Evolutionary conservation across 2,113 vertebrate species (phyloP).

Genomic region (Colaptes auratus): DNA sequence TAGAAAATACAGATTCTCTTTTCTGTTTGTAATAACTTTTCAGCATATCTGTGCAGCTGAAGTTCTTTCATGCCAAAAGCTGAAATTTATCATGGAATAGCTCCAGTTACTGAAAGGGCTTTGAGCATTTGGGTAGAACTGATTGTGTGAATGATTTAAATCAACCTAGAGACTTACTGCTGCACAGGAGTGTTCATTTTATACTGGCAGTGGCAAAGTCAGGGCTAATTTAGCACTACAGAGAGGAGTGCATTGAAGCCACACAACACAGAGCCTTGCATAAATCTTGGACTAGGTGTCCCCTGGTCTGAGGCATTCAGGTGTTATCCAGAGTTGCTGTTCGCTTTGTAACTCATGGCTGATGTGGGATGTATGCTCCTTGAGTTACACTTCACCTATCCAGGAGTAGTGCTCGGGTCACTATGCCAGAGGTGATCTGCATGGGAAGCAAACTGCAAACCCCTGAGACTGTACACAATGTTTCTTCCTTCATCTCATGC

Average conservation of each 20-base stretch:
- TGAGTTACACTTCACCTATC: accelerated
- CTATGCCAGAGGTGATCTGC: neutral
- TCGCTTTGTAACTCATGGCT: neutral
- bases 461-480: accelerated
- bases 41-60: neutral
- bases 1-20: neutral
- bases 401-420: neutral
- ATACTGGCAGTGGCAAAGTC: neutral
- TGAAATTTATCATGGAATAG: neutral
- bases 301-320: neutral
- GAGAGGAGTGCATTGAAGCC: neutral
- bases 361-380: accelerated
- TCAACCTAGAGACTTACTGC: neutral
- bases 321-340: neutral
- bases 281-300: neutral
- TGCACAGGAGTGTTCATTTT: neutral
- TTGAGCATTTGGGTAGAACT: neutral
- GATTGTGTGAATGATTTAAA: neutral
- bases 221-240: neutral
- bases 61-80: neutral
- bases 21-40: neutral
- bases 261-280: neutral
- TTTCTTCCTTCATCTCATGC: neutral
- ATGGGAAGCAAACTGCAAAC: neutral
- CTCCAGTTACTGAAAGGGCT: neutral